These are phyloP conservation scores for Mareca strepera DNA, from an alignment of 2,797 vertebrate species.

Conservation along the genomic window DNA sequence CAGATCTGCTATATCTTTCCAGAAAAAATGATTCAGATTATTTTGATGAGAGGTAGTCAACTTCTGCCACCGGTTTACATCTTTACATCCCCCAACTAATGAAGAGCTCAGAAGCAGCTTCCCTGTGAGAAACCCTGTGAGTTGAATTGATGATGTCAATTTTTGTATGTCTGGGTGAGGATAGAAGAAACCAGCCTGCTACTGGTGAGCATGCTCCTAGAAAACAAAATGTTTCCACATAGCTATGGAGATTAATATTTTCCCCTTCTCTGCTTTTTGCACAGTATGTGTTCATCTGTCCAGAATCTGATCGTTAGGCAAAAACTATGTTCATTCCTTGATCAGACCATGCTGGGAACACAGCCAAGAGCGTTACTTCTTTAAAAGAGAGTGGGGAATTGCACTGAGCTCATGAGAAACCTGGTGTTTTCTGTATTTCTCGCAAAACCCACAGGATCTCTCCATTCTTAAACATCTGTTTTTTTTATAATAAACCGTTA, in stretches of 20 bases:
- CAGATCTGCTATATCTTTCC: neutral
- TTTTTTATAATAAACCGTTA: conserved; percentile 31
- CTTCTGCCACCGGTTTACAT: neutral
- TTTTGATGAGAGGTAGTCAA: neutral
- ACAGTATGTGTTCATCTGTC: neutral
- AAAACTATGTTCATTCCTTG: conserved; percentile 21
- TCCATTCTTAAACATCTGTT: conserved; percentile 21
- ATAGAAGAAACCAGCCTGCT: neutral
- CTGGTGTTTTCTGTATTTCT: neutral
- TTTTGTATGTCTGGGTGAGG: neutral
- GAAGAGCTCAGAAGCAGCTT: neutral
- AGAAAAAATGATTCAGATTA: neutral
- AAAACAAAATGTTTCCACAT: neutral
- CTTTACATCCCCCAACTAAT: neutral
- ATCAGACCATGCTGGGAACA: conserved; percentile 46
- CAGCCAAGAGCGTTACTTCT: conserved; percentile 45
- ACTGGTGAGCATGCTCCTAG: neutral
- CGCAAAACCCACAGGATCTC: neutral
- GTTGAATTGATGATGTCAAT: neutral
- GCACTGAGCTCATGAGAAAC: conserved; percentile 35
- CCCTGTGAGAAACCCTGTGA: neutral
- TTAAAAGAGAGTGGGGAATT: conserved; percentile 33
- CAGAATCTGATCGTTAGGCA: conserved; percentile 45
- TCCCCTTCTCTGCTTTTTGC: neutral
- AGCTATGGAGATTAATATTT: neutral